Percentiles rank a stretch among this genome's conserved stretches.
Conservation (phyloP, 30 jellyfish, hydroid and myxozoan species). For the Cassiopea xamachana region DNA sequence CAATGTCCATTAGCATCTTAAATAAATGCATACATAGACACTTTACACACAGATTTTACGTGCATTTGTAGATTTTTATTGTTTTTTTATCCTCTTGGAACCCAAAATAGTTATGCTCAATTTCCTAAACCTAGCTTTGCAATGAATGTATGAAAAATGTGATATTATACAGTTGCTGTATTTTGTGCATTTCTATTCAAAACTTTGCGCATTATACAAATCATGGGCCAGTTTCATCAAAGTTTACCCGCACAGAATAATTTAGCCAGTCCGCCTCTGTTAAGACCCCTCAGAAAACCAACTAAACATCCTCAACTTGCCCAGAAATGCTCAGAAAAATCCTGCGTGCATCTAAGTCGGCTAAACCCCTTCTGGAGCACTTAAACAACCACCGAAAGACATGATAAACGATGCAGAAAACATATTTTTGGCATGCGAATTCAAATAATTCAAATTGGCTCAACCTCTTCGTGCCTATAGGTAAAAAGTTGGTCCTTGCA, state of each 20-base stretch:
- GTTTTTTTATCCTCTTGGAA: constrained; percentile 1
- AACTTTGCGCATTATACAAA: not conserved
- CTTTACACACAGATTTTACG: not conserved
- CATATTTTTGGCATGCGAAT: no score
- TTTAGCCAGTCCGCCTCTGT: constrained; percentile 23
- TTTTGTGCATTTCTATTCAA: no score
- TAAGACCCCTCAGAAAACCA: not conserved
- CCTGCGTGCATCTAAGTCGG: no score
- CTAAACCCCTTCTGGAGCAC: no score
- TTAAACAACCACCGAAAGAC: no score
- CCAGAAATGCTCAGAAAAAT: no score
- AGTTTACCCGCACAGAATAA: constrained; percentile 12
- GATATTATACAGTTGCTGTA: not conserved
- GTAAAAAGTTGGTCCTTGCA: no score
- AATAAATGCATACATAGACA: not conserved
- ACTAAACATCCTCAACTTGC: no score
- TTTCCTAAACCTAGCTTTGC: constrained; percentile 17
- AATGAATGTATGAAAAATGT: not conserved
- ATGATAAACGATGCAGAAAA: no score
- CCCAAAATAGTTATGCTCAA: constrained; percentile 15
- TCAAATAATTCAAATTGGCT: no score
- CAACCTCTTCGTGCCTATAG: no score
- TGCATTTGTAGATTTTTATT: not conserved
- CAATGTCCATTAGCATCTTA: not conserved
- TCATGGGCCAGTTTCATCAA: constrained; percentile 19